Conservation (phyloP, 2,888 invertebrate genomes). For the Chloroclystis v-ata region DNA sequence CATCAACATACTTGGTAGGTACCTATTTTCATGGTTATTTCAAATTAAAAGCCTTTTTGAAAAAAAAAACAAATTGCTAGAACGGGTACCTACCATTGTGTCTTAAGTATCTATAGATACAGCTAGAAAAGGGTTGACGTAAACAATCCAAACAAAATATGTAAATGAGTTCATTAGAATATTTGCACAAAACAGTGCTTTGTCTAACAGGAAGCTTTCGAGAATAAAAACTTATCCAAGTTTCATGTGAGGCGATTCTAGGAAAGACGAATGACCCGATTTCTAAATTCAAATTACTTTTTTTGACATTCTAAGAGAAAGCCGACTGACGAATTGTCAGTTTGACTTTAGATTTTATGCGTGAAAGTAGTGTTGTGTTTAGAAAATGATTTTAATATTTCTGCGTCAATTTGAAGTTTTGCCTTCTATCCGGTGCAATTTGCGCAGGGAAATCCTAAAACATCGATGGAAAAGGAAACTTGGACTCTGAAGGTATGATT, state of each 20-base stretch:
- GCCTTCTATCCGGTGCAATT: conserved; percentile 13
- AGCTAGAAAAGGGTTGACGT: conserved; percentile 24
- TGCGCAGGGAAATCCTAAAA: conserved; percentile 37
- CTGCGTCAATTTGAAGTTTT: conserved; percentile 12
- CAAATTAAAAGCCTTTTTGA: too few species aligned
- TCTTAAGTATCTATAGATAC: too few species aligned
- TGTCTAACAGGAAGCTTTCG: conserved; percentile 15
- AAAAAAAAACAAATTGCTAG: neutral
- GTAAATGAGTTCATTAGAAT: conserved; percentile 26
- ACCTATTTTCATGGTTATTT: too few species aligned
- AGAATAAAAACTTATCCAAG: neutral
- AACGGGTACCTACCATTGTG: conserved; percentile 2
- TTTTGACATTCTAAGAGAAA: conserved; percentile 70
- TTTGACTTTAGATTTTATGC: conserved; percentile 52
- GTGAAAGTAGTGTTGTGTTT: conserved; percentile 58
- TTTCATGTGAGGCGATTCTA: conserved; percentile 42
- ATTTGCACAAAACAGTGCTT: conserved; percentile 23
- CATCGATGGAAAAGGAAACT: conserved; percentile 54
- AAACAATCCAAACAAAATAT: conserved; percentile 21
- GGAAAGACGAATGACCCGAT: conserved; percentile 64
- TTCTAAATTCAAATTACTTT: conserved; percentile 75
- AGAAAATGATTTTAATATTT: conserved; percentile 37
- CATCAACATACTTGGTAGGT: too few species aligned
- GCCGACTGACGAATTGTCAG: conserved; percentile 48
- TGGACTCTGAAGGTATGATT: conserved; percentile 36